Base-by-base conservation (phyloP, 2,888 invertebrate species). In the Junonia oenone region DNA sequence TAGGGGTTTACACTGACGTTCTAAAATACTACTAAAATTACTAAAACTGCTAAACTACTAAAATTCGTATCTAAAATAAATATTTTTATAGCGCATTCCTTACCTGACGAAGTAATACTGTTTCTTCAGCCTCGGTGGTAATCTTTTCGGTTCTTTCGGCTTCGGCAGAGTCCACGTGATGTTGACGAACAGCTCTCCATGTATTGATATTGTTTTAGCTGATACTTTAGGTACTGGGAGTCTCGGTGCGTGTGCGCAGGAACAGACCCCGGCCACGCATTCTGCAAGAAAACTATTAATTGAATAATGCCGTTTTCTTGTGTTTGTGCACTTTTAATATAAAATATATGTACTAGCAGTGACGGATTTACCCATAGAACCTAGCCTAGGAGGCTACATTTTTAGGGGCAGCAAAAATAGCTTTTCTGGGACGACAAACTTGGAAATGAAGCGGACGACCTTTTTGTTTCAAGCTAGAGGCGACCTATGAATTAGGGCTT, bases 261-360 rank as follows among this genome's bases (percentile, higher is more conserved):
- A 89, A 57, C 90, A 90, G 0, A 89, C 77, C 0, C 78, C 83
- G 0, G 67, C 68, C 8, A 79, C 83, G 63, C 90, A 90, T 68
- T 90, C 90, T 90, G 73, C 0, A 64, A 67, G 37, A 38, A 33
- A 53, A 52, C 43, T 55, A 8, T 31, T 6, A 0, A 26, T 8
- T 56, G 2, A 51, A 56, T 59, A 15, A 5, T 45, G 11, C 6
- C 11, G 31, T 31, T 31, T 31, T 11, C 31, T 31, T 31, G 31
- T 31, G 6, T 31, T 31, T 6, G 31, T 31, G 2, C 6, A 6
- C 22, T 22, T 22, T 5, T 22, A 22, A 22, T 22, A 22, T 5
- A 22, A n/a, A n/a, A n/a, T n/a, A n/a, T n/a, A n/a, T n/a, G n/a
- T n/a, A n/a, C n/a, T n/a, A n/a, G n/a, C n/a, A n/a, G n/a, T n/a